Evolutionary conservation across 1,140 invertebrate genomes (phyloP).

Genomic region (Drosophila saltans): DNA sequence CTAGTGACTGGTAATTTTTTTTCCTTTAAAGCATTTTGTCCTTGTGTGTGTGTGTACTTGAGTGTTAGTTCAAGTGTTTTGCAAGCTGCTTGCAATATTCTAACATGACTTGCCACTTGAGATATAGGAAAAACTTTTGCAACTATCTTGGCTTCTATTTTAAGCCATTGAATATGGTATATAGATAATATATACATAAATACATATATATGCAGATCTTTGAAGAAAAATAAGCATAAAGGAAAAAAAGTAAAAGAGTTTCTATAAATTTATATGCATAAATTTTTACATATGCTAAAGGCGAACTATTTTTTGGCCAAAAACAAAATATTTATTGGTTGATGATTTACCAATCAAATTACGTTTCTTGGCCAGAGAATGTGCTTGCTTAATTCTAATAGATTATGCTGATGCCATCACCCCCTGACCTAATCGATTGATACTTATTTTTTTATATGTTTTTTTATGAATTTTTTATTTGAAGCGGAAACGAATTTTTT

Average conservation of each 20-base stretch:
- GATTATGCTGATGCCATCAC: too few relatives aligned
- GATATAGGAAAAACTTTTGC: slow-evolving; percentile 9
- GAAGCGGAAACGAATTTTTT: slow-evolving; percentile 3
- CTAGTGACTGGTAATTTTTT: slow-evolving; percentile 37
- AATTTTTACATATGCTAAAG: too few relatives aligned
- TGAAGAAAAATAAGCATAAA: neutral
- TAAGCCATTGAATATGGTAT: slow-evolving; percentile 25
- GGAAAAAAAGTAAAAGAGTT: neutral
- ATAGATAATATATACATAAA: too few relatives aligned
- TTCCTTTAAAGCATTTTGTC: slow-evolving; percentile 47
- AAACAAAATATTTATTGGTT: too few relatives aligned
- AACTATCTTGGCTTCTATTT: slow-evolving; percentile 53
- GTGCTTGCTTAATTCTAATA: too few relatives aligned
- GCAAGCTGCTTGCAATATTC: slow-evolving; percentile 54
- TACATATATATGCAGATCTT: neutral
- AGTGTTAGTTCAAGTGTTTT: slow-evolving; percentile 46
- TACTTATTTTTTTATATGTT: slow-evolving; percentile 22
- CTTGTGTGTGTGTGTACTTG: slow-evolving; percentile 30
- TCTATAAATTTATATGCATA: neutral
- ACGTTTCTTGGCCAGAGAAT: too few relatives aligned
- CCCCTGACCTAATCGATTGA: neutral
- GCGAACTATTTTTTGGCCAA: too few relatives aligned
- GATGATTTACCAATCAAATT: too few relatives aligned
- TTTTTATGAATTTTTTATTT: slow-evolving; percentile 21
- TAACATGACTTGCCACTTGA: slow-evolving; percentile 50